Evolutionary conservation across 1,140 invertebrate genomes (phyloP).

Genomic region (Drosophila mauritiana): DNA sequence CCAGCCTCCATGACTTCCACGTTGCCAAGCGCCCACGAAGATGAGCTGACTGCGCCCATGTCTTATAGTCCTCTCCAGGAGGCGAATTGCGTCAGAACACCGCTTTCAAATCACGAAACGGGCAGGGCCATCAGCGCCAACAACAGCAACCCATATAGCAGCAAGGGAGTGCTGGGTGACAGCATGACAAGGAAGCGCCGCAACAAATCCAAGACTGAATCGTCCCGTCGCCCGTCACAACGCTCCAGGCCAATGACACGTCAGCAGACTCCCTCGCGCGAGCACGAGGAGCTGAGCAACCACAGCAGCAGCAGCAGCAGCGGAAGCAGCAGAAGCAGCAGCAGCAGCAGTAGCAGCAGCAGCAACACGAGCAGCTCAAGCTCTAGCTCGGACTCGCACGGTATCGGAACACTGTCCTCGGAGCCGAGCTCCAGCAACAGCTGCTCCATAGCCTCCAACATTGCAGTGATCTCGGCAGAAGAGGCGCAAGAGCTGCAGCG

Average conservation of each 20-base stretch:
- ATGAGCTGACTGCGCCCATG: background rate
- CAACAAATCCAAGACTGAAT: conserved; percentile 40
- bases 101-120: conserved; percentile 10
- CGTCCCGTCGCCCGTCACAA: background rate
- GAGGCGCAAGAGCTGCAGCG: conserved; percentile 64
- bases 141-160: conserved; percentile 9
- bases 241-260: background rate
- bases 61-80: background rate
- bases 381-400: conserved; percentile 5
- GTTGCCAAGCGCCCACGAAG: background rate
- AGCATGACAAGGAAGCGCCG: background rate
- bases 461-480: conserved; percentile 67
- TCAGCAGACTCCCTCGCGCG: background rate
- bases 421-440: conserved; percentile 52
- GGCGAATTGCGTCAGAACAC: background rate
- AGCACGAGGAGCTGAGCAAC: conserved; percentile 42
- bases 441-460: conserved; percentile 62
- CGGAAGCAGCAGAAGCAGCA: conserved; percentile 14
- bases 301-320: conserved; percentile 30
- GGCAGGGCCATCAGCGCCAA: background rate
- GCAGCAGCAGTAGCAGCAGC: conserved; percentile 10
- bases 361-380: conserved; percentile 19
- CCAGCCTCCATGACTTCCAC: background rate
- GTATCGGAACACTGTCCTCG: conserved; percentile 26
- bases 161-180: background rate